Evolutionary conservation across 1,140 invertebrate genomes (phyloP), one percentile per base, ranked within the genome.

Genomic region (Pogonognathellus flavescens): DNA sequence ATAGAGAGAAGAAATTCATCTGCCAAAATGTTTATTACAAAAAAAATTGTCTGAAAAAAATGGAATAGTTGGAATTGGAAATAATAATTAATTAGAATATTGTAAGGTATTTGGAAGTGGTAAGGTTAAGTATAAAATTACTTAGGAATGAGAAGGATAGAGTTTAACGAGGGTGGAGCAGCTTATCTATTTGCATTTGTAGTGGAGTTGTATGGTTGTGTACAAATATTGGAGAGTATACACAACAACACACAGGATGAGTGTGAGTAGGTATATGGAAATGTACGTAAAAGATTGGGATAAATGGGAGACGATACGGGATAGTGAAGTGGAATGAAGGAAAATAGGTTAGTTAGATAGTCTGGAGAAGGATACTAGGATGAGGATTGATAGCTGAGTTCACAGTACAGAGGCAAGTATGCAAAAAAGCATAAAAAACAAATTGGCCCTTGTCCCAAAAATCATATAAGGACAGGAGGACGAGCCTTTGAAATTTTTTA

Each of bases 401-500:
- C 70, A 76, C 25, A 76, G 22, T 70, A 76, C 70, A 76, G 70
- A 76, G 31, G 70, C 70, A 76, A 76, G 41, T 76, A 76, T 76
- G 70, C 70, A 76, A 76, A 76, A 76, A 50, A n/a, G 70, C 70
- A 76, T 76, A 76, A 81, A 80, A 81, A 57, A 81, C 50, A 81
- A 81, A 31, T 81, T 81, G 80, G 80, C 80, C 80, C 50, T 31
- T 53, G 80, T 81, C 80, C 80, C 80, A 81, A 81, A 81, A 81
- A 57, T 81, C 80, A 81, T 81, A 81, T 81, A 81, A 81, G 80
- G 80, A 53, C 50, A 81, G 50, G 50, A 81, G 50, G 80, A 57
- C 80, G 80, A 81, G 31, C 80, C 70, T 76, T 76, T 76, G 70
- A 76, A 76, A 49, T 76, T 76, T 76, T 76, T 76, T 76, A 76